Evolutionary conservation across 2,113 vertebrate genomes (phyloP).

Genomic region (Nettapus auritus): DNA sequence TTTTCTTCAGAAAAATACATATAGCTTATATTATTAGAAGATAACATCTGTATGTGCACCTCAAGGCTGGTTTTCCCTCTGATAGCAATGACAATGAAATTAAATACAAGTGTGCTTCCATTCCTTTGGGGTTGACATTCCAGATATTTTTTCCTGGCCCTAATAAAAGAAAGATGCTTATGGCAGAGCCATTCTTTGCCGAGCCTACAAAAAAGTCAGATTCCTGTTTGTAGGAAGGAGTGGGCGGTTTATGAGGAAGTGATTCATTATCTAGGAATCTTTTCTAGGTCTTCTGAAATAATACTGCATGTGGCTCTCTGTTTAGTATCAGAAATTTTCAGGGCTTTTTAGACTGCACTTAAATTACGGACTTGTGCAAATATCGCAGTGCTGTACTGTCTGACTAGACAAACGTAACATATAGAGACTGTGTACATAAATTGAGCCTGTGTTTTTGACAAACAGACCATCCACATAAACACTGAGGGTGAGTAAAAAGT

Average conservation of each 20-base stretch:
- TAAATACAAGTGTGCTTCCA: not conserved
- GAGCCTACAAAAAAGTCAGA: not conserved
- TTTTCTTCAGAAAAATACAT: not conserved
- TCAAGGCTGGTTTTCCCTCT: not conserved
- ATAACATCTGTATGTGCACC: not conserved
- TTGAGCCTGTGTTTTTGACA: not conserved
- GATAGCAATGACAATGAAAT: not conserved
- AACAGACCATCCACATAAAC: not conserved
- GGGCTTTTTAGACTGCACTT: not conserved
- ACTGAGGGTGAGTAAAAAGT: not conserved
- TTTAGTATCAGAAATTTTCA: not conserved
- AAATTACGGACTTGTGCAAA: not conserved
- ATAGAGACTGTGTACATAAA: not conserved
- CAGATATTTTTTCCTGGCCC: not conserved
- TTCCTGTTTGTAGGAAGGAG: not conserved
- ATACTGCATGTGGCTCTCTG: not conserved
- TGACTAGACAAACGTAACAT: not conserved
- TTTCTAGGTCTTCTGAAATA: not conserved
- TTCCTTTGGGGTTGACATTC: not conserved
- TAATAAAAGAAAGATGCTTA: not conserved
- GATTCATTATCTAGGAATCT: not conserved
- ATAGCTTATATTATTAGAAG: not conserved
- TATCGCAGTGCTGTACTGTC: not conserved
- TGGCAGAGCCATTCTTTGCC: not conserved
- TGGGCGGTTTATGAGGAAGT: not conserved